Conservation (phyloP, 2,797 vertebrate genomes). For the Myotis pilosus region DNA sequence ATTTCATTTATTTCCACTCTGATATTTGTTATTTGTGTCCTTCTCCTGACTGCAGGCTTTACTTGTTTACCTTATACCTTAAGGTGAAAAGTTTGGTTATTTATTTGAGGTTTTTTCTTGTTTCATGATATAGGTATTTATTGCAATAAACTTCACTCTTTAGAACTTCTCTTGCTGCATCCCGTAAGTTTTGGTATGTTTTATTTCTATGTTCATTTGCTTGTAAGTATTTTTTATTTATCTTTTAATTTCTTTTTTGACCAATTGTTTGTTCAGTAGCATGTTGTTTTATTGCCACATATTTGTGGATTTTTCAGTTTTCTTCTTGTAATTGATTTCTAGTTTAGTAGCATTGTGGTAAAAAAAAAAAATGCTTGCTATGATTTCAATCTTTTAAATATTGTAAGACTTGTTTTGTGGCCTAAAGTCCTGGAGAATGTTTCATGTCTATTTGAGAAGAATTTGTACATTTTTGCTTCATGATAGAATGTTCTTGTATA, state of each 20-base stretch:
- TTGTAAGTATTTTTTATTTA: not conserved
- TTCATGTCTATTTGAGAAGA: not conserved
- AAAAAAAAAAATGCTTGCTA: not conserved
- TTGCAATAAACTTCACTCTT: not conserved
- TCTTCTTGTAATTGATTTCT: not conserved
- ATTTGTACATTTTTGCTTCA: not conserved
- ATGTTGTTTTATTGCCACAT: not conserved
- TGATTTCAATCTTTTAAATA: not conserved
- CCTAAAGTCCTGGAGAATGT: not conserved
- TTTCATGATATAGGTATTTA: not conserved
- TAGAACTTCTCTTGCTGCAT: not conserved
- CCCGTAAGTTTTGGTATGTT: not conserved
- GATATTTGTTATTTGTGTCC: not conserved
- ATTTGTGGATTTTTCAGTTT: not conserved
- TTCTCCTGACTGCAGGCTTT: not conserved
- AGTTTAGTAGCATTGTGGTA: not conserved
- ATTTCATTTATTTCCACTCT: not conserved
- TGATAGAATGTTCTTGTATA: not conserved
- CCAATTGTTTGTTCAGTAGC: not conserved
- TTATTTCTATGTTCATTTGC: not conserved
- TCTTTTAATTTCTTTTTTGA: not conserved
- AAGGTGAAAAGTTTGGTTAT: not conserved
- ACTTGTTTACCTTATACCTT: not conserved
- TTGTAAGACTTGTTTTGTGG: not conserved
- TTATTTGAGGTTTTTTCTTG: not conserved